A percentile compares a stretch with the other conserved stretches of the same genome.
Evolutionary conservation across 2,888 invertebrate genomes (phyloP).

Genomic region (Leucozona laternaria): DNA sequence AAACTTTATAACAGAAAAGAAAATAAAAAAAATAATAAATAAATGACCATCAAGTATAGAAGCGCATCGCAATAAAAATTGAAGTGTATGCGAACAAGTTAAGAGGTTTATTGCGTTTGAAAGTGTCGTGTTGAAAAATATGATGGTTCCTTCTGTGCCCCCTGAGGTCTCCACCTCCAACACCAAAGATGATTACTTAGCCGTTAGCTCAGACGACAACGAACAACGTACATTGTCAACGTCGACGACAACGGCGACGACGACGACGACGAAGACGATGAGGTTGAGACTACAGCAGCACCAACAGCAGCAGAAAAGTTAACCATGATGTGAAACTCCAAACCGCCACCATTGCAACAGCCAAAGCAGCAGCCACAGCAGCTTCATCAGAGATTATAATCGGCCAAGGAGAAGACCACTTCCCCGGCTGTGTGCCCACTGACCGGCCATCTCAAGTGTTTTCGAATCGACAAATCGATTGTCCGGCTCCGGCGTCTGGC

Average conservation of each 20-base stretch:
- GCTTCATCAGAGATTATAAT: conserved; percentile 69
- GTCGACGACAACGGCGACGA: conserved; percentile 15
- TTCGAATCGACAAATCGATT: conserved; percentile 73
- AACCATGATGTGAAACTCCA: conserved; percentile 59
- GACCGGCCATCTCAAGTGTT: conserved; percentile 67
- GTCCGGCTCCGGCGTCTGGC: conserved; percentile 69
- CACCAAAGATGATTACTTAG: conserved; percentile 71
- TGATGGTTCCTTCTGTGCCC: conserved; percentile 67
- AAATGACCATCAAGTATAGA: conserved; percentile 51
- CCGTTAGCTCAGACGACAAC: conserved; percentile 60
- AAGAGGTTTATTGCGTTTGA: conserved; percentile 77
- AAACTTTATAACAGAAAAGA: conserved; percentile 21
- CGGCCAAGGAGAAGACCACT: conserved; percentile 59
- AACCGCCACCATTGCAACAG: conserved; percentile 58
- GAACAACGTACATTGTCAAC: conserved; percentile 40
- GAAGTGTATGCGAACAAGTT: conserved; percentile 77
- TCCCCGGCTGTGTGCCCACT: conserved; percentile 28
- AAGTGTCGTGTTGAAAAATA: conserved; percentile 78
- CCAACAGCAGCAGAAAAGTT: conserved; percentile 19
- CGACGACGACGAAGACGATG: conserved; percentile 45
- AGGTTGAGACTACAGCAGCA: conserved; percentile 33
- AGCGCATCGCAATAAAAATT: conserved; percentile 73
- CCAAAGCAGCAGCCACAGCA: conserved; percentile 56
- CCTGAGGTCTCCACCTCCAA: conserved; percentile 68
- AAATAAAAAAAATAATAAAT: conserved; percentile 41